phyloP scores from a whole-genome alignment of 1,140 invertebrate species.

The Uloborus diversus region DNA sequence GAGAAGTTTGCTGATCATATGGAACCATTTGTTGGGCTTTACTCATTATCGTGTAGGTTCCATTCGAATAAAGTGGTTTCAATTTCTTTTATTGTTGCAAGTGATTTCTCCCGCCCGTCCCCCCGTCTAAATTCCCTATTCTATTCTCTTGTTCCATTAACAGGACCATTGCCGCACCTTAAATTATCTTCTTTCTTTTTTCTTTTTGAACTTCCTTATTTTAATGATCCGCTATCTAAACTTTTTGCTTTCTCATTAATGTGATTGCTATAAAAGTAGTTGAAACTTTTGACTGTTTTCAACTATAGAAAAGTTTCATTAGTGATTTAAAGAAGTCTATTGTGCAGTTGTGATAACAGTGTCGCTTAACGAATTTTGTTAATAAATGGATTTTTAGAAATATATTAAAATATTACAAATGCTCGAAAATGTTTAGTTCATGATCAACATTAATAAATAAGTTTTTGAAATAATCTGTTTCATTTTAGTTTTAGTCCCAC shows the following conservation, averaged over 20 bases:
- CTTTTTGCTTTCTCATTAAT: conserved; percentile 44
- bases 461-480: too few relatives aligned
- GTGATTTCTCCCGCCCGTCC: background rate
- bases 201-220: background rate
- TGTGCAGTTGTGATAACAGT: background rate
- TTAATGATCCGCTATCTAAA: conserved; percentile 30
- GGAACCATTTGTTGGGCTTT: conserved; percentile 49
- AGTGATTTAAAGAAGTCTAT: conserved; percentile 20
- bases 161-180: conserved; percentile 1
- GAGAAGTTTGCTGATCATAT: conserved; percentile 35
- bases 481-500: too few relatives aligned
- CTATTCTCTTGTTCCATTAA: conserved; percentile 28
- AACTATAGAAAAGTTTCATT: background rate
- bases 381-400: too few relatives aligned
- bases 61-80: conserved; percentile 55
- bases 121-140: background rate
- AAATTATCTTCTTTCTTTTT: conserved; percentile 8
- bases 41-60: conserved; percentile 55
- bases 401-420: too few relatives aligned
- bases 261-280: conserved; percentile 12
- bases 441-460: too few relatives aligned
- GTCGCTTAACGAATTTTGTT: background rate
- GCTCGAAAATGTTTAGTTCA: too few relatives aligned
- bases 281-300: conserved; percentile 27
- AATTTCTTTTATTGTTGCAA: conserved; percentile 54